These are phyloP conservation scores for Melanotaenia maccullochi DNA, from an alignment of 2,797 vertebrate genomes.

Conservation along the genomic window DNA sequence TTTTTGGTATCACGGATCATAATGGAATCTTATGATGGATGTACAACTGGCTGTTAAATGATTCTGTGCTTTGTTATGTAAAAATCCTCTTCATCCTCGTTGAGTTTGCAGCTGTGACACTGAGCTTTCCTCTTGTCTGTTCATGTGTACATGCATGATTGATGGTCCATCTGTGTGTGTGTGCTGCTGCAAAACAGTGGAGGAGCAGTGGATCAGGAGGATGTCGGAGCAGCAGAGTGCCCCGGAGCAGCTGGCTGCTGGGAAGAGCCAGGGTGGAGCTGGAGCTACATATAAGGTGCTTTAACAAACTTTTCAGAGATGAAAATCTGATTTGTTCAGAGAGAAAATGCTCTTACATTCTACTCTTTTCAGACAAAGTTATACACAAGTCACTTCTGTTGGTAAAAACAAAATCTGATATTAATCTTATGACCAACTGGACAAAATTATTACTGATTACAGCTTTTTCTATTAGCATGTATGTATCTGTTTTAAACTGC, in stretches of 20 bases:
- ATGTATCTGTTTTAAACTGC: not conserved
- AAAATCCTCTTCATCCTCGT: not conserved
- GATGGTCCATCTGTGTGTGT: constrained; percentile 48
- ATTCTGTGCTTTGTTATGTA: not conserved
- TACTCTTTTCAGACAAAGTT: not conserved
- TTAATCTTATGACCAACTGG: not conserved
- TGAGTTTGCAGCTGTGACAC: constrained; percentile 8
- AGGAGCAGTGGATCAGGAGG: constrained; percentile 72
- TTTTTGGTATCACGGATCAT: constrained; percentile 19
- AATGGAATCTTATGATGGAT: not conserved
- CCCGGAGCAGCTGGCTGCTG: constrained; percentile 87
- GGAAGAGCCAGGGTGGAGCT: constrained; percentile 86
- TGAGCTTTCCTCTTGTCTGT: constrained; percentile 4
- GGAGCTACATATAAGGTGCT: constrained; percentile 88
- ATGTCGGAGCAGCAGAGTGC: constrained; percentile 89
- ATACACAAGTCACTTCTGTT: not conserved
- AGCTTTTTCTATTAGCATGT: not conserved
- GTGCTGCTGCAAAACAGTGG: constrained; percentile 55
- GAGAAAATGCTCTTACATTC: not conserved
- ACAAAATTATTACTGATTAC: not conserved
- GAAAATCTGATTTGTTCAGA: not conserved
- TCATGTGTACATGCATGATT: constrained; percentile 18
- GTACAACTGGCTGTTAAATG: not conserved
- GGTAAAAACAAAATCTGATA: not conserved
- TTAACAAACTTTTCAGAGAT: not conserved